Percentiles rank a stretch among this genome's conserved stretches.
Conservation (phyloP, 2,888 invertebrate genomes). For the Meandrusa payeni region DNA sequence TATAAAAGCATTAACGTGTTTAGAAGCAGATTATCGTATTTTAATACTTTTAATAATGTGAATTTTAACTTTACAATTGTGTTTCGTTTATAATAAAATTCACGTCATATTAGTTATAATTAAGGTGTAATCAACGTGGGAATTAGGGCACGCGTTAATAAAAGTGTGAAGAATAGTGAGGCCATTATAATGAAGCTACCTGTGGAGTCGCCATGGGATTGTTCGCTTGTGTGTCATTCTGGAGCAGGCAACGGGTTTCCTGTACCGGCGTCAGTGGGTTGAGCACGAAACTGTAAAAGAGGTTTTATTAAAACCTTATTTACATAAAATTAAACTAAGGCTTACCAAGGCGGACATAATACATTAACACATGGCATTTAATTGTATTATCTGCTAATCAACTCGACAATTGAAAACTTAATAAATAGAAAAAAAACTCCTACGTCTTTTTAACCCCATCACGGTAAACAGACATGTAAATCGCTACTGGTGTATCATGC, state of each 20-base stretch:
- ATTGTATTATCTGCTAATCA: no score
- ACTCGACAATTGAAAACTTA: no score
- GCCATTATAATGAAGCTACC: constrained; percentile 42
- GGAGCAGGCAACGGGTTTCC: constrained; percentile 93
- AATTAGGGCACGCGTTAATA: constrained; percentile 4
- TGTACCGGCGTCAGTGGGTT: constrained; percentile 95
- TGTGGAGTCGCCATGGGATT: constrained; percentile 92
- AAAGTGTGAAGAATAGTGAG: constrained; percentile 7
- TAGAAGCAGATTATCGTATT: background rate
- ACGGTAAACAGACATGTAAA: no score
- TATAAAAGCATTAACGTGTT: constrained; percentile 49
- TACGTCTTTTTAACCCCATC: no score
- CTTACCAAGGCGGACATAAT: no score
- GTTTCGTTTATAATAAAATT: background rate
- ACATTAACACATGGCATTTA: no score
- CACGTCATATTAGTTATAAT: background rate
- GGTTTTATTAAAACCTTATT: no score
- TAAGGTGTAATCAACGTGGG: constrained; percentile 12
- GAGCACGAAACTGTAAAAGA: constrained; percentile 90
- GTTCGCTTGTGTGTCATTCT: constrained; percentile 95
- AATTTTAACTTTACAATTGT: background rate
- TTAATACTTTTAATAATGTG: constrained; percentile 2
- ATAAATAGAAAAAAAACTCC: no score
- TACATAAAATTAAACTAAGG: no score
- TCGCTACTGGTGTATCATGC: no score